Conservation (phyloP, 2,113 vertebrate species). For the Amblyornis subalaris region DNA sequence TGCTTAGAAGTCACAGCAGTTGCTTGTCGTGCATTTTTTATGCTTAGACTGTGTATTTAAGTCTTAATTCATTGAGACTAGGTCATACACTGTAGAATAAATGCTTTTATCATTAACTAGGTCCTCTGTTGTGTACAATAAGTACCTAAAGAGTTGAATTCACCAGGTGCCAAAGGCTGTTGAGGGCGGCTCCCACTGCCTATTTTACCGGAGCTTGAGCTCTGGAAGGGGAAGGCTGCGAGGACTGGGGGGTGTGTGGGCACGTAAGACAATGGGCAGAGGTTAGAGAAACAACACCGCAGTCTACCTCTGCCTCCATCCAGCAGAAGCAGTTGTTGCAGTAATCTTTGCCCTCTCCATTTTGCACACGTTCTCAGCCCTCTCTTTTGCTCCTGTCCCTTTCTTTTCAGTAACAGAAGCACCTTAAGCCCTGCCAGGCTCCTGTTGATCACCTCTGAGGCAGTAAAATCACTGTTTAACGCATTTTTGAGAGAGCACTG, state of each 20-base stretch:
- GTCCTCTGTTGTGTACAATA: not conserved
- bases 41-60: not conserved
- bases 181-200: not conserved
- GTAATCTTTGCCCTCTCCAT: not conserved
- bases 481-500: not conserved
- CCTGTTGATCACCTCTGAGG: not conserved
- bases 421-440: not conserved
- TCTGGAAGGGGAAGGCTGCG: not conserved
- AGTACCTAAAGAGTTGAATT: not conserved
- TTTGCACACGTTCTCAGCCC: not conserved
- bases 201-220: not conserved
- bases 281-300: rapidly evolving
- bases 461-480: not conserved
- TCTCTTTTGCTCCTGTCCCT: not conserved
- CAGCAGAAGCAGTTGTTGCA: not conserved
- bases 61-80: not conserved
- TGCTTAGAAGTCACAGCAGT: not conserved
- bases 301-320: not conserved
- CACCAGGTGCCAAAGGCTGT: rapidly evolving
- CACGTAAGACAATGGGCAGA: not conserved
- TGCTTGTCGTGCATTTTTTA: not conserved
- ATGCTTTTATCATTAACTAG: not conserved
- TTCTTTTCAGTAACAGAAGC: not conserved
- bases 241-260: rapidly evolving
- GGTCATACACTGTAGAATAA: not conserved